Percentiles rank a stretch among this genome's conserved stretches.
Conservation (phyloP, 2,113 vertebrate genomes). For the Phalacrocorax aristotelis region DNA sequence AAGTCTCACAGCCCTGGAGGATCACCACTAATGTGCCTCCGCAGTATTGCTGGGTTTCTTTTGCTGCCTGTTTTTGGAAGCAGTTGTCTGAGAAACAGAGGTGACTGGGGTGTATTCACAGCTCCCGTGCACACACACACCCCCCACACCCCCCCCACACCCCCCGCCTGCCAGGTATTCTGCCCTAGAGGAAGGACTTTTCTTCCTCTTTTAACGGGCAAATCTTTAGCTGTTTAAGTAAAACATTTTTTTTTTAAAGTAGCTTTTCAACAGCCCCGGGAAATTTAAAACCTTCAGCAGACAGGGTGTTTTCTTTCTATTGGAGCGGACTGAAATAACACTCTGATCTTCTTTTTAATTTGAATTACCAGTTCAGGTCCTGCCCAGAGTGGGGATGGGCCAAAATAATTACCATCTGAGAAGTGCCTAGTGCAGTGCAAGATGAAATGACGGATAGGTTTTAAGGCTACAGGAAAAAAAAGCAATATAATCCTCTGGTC, state of each 20-base stretch:
- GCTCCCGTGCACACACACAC: background rate
- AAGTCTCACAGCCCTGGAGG: background rate
- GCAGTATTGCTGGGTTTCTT: background rate
- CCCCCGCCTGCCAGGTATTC: background rate
- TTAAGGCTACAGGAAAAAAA: background rate
- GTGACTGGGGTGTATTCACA: background rate
- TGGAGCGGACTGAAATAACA: background rate
- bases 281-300: background rate
- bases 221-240: background rate
- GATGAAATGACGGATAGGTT: background rate
- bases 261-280: background rate
- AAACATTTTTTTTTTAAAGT: background rate
- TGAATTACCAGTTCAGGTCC: background rate
- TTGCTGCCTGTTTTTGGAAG: background rate
- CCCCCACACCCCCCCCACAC: background rate
- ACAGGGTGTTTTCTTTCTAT: background rate
- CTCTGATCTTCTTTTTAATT: background rate
- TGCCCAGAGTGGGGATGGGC: background rate
- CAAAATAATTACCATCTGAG: background rate
- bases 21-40: background rate
- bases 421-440: background rate
- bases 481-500: background rate
- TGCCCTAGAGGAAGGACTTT: background rate
- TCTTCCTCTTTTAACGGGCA: background rate
- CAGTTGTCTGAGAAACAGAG: background rate